Evolutionary conservation across 2,797 vertebrate genomes (phyloP), one percentile per base, ranked within the genome.

Genomic region (Carcharodon carcharias): DNA sequence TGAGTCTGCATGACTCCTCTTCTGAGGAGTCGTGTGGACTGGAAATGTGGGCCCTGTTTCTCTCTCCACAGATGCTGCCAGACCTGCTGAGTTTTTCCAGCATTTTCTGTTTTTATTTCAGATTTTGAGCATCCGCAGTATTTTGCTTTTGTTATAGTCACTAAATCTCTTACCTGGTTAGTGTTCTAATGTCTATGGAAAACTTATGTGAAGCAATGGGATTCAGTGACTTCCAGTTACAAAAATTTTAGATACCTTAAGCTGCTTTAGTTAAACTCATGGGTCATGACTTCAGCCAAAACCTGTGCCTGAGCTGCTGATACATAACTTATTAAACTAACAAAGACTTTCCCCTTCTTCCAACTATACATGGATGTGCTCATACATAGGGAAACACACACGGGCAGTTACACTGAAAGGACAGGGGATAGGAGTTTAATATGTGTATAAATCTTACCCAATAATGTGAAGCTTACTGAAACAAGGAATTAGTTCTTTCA

Each of bases 401-500:
- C 28, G 31, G 71, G 9, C 12, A 35, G 18, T 23, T 18, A 50
- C 40, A 50, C 6, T 85, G 23, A 85, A 85, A 85, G 45, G 45
- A 85, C 9, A 85, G 40, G 21, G 50, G 80, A 21, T 16, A n/a
- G 35, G 73, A n/a, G 2, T 77, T 77, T 77, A 77, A 9, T 26
- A 45, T 50, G 45, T 85, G 50, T 85, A 26, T 85, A 50, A 63
- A 63, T 77, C 97, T 97, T 97, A 99, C 99, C 99, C 98, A 96
- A 99, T 97, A 4, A 99, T 97, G 0, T 98, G 98, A 97, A 99
- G 98, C 96, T 98, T 98, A 96, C 98, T 98, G 97, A 99, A 98
- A 65, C 98, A 99, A 1, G 99, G 98, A 26, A 97, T 97, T 69
- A 99, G 98, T 96, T 99, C 98, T 91, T 98, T 98, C 96, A 99